phyloP scores from a whole-genome alignment of 2,113 vertebrate genomes.

The Australoheros scitulus region DNA sequence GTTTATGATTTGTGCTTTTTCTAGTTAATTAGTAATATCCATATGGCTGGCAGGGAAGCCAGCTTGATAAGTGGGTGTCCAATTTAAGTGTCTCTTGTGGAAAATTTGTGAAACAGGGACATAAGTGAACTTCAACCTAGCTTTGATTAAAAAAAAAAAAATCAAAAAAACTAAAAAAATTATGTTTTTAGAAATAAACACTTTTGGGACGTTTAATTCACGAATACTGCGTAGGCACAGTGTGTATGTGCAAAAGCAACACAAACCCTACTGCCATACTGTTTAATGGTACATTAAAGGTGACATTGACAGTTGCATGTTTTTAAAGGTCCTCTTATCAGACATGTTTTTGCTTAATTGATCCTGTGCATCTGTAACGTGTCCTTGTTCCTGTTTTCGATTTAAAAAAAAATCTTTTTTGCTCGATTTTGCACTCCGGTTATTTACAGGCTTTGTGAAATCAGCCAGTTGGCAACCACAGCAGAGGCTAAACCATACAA shows the following conservation, averaged over 20 bases:
- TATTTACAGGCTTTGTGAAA: slow-evolving; percentile 44
- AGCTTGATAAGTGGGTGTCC: slow-evolving; percentile 4
- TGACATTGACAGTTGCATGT: slow-evolving; percentile 10
- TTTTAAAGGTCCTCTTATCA: slow-evolving; percentile 1
- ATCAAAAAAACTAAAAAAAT: neutral
- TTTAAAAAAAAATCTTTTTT: neutral
- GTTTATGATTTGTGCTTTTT: neutral
- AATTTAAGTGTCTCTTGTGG: slow-evolving; percentile 3
- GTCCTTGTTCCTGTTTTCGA: neutral
- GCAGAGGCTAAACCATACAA: slow-evolving; percentile 50
- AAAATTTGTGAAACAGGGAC: neutral
- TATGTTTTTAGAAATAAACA: neutral
- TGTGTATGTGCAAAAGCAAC: neutral
- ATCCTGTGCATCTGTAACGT: neutral
- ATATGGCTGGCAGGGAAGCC: neutral
- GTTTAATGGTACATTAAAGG: neutral
- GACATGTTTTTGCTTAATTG: slow-evolving; percentile 9
- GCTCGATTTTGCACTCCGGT: slow-evolving; percentile 4
- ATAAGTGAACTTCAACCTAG: neutral
- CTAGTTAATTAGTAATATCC: neutral
- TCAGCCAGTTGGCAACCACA: slow-evolving; percentile 50
- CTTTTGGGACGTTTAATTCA: neutral
- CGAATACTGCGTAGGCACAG: neutral
- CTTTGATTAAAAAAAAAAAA: neutral
- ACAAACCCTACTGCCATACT: neutral